A percentile compares a stretch with the other conserved stretches of the same genome.
Conservation (phyloP, 2,113 vertebrate genomes). For the Okapia johnstoni region DNA sequence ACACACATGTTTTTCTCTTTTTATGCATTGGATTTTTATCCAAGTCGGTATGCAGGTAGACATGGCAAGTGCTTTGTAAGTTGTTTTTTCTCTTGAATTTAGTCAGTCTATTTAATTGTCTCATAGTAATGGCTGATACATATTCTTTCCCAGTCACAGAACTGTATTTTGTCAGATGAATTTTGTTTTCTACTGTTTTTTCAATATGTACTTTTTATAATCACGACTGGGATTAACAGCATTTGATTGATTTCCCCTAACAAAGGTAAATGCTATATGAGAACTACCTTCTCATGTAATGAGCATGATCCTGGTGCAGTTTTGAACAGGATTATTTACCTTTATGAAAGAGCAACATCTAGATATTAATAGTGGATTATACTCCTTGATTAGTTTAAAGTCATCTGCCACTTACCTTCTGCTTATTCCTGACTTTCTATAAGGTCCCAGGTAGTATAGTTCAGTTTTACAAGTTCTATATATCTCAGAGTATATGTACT, state of each 20-base stretch:
- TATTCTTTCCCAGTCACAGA: constrained; percentile 9
- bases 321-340: constrained; percentile 46
- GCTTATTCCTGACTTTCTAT: not conserved
- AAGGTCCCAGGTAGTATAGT: not conserved
- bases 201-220: constrained; percentile 8
- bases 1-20: not conserved
- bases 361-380: constrained; percentile 21
- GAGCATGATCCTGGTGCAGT: not conserved
- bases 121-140: not conserved
- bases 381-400: constrained; percentile 38
- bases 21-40: not conserved
- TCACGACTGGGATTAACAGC: constrained; percentile 7
- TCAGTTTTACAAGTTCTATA: not conserved
- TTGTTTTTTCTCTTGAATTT: not conserved
- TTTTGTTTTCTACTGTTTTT: not conserved
- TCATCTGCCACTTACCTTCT: not conserved
- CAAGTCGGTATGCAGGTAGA: not conserved
- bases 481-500: not conserved
- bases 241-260: constrained; percentile 46
- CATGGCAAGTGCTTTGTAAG: not conserved
- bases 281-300: constrained; percentile 24
- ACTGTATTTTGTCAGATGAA: not conserved
- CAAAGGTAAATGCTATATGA: constrained; percentile 45
- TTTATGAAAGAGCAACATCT: constrained; percentile 27
- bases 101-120: constrained; percentile 7